A percentile compares a stretch with the other conserved stretches of the same genome.
These are phyloP conservation scores for Gallinago jamesoni DNA, from an alignment of 2,113 vertebrate genomes.

Conservation along the genomic window DNA sequence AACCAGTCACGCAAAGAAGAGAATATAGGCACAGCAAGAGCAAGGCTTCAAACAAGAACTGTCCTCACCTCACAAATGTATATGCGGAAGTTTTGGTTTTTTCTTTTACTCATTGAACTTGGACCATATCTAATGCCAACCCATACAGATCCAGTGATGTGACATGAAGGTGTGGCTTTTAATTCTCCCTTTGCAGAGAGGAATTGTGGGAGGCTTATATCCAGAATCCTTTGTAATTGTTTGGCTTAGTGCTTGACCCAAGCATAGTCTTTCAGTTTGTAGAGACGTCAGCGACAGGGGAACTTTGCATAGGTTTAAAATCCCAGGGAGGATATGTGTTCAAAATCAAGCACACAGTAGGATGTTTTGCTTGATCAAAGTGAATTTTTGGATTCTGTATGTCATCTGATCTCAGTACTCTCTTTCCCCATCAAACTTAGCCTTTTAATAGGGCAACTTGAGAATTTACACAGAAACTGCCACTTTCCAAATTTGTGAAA, in stretches of 20 bases:
- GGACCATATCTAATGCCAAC: not conserved
- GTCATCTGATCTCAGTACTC: not conserved
- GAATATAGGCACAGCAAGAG: not conserved
- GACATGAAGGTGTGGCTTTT: not conserved
- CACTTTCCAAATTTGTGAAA: not conserved
- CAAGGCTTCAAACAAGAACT: not conserved
- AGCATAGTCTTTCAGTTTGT: not conserved
- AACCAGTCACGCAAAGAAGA: not conserved
- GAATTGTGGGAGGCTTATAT: not conserved
- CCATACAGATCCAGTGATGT: not conserved
- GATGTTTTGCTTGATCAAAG: not conserved
- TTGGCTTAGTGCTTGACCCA: not conserved
- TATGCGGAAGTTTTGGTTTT: not conserved
- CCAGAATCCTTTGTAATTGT: not conserved
- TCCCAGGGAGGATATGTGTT: not conserved
- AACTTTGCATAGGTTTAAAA: not conserved
- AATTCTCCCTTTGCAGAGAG: not conserved
- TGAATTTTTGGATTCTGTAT: not conserved
- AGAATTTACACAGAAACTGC: not conserved
- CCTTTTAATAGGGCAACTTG: not conserved
- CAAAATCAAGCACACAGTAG: not conserved
- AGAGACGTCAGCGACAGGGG: not conserved
- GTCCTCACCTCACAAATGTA: not conserved
- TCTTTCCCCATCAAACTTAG: not conserved
- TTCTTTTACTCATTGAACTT: not conserved